Conservation (phyloP, 2,797 vertebrate species). For the Alauda arvensis region DNA sequence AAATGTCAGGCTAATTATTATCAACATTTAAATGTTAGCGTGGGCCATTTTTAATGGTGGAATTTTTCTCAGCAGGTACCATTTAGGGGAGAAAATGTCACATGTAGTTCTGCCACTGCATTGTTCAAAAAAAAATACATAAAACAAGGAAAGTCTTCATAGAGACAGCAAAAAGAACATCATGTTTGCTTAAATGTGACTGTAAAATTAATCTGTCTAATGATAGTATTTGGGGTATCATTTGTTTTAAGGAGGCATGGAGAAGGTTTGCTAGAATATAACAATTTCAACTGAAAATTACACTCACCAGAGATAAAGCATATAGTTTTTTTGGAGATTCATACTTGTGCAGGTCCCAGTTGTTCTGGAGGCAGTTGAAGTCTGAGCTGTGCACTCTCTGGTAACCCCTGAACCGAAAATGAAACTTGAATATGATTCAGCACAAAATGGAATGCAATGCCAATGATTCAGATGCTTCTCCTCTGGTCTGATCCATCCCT, state of each 20-base stretch:
- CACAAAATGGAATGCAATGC: conserved; percentile 70
- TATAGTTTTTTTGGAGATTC: conserved; percentile 21
- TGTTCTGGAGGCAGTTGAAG: conserved; percentile 66
- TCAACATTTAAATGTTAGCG: conserved; percentile 79
- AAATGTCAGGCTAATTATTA: conserved; percentile 93
- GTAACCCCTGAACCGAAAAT: conserved; percentile 72
- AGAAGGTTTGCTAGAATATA: conserved; percentile 51
- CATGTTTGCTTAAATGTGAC: conserved; percentile 65
- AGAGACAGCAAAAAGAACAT: conserved; percentile 55
- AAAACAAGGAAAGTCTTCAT: conserved; percentile 62
- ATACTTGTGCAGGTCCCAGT: conserved; percentile 39
- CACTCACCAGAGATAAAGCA: conserved; percentile 52
- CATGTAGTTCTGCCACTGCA: conserved; percentile 73
- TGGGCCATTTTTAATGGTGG: conserved; percentile 75
- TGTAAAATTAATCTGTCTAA: conserved; percentile 62
- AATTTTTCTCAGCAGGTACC: conserved; percentile 78
- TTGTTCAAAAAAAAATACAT: conserved; percentile 59
- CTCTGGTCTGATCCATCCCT: conserved; percentile 68
- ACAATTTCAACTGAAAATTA: conserved; percentile 49
- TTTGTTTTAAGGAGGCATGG: conserved; percentile 54
- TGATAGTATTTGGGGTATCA: conserved; percentile 45
- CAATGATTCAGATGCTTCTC: conserved; percentile 72
- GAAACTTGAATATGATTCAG: conserved; percentile 78
- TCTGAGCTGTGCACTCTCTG: conserved; percentile 64
- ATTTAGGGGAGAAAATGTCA: conserved; percentile 71